A percentile compares a stretch with the other conserved stretches of the same genome.
Conservation (phyloP, 1,140 invertebrate species). For the Argopecten irradians region DNA sequence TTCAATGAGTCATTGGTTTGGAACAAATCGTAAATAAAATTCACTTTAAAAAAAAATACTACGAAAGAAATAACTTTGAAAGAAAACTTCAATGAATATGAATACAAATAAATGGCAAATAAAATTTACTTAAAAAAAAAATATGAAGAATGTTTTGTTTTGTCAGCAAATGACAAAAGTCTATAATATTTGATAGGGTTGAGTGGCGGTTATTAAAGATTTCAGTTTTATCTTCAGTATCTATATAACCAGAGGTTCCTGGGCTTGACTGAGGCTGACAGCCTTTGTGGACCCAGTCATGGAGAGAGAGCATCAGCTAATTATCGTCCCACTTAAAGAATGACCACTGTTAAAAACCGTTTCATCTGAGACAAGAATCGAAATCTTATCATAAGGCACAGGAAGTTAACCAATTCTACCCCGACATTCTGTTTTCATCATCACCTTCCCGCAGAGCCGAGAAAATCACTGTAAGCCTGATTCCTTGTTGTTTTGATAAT, state of each 20-base stretch:
- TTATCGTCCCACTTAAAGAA: conserved; percentile 18
- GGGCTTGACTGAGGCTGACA: not conserved
- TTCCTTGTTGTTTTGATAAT: not conserved
- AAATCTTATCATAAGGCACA: conserved; percentile 11
- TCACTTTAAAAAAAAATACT: no score
- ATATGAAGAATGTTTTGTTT: not conserved
- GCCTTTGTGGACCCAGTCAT: not conserved
- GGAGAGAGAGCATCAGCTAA: not conserved
- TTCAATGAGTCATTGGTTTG: no score
- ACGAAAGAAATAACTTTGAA: no score
- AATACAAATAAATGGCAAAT: no score
- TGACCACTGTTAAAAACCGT: conserved; percentile 7
- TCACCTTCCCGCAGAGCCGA: not conserved
- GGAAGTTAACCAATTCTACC: conserved; percentile 21
- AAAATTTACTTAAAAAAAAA: not conserved
- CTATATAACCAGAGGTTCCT: not conserved
- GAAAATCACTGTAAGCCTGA: not conserved
- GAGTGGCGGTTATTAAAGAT: not conserved
- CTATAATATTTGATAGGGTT: not conserved
- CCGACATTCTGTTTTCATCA: conserved; percentile 15
- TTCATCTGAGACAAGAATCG: conserved; percentile 7
- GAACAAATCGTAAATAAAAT: no score
- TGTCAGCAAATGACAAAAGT: not conserved
- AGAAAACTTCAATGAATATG: no score
- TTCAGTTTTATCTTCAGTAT: not conserved